These are phyloP conservation scores for Cryptocephalus moraei DNA, from an alignment of 2,888 invertebrate species.

Conservation along the genomic window DNA sequence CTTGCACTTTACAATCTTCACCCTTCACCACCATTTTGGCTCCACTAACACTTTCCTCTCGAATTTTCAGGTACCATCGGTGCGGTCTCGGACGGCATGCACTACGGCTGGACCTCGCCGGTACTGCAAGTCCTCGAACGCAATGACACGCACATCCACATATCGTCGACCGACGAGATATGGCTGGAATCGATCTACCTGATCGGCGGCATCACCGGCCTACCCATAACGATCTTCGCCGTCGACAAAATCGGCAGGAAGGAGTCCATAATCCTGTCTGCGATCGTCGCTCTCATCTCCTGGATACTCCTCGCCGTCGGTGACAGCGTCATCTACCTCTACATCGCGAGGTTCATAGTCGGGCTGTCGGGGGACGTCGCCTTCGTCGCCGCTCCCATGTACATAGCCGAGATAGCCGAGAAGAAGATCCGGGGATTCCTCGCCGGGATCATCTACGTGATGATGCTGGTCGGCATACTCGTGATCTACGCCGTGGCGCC, in stretches of 20 bases:
- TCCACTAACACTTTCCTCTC: neutral
- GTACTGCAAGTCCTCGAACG: conserved; percentile 29
- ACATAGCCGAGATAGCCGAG: conserved; percentile 37
- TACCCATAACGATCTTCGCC: conserved; percentile 32
- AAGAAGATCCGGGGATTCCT: conserved; percentile 35
- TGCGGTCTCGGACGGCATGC: conserved; percentile 38
- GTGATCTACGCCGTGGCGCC: conserved; percentile 33
- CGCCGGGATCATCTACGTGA: conserved; percentile 33
- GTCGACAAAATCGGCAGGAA: conserved; percentile 32
- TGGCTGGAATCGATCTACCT: conserved; percentile 30
- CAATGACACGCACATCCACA: conserved; percentile 25
- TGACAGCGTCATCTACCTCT: conserved; percentile 26
- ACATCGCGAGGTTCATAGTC: conserved; percentile 32
- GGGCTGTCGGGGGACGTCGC: conserved; percentile 36
- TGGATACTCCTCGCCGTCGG: conserved; percentile 34
- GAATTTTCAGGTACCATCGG: conserved; percentile 33
- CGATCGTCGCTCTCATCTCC: conserved; percentile 28
- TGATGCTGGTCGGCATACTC: conserved; percentile 35
- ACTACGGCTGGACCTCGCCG: conserved; percentile 38
- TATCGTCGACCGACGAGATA: conserved; percentile 22
- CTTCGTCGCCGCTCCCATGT: conserved; percentile 37
- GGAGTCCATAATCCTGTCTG: conserved; percentile 33
- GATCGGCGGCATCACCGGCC: conserved; percentile 28
- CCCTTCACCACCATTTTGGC: no score
- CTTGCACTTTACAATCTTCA: no score